These are phyloP conservation scores for Omphaloscelis lunosa DNA, from an alignment of 2,888 invertebrate genomes.

Conservation along the genomic window DNA sequence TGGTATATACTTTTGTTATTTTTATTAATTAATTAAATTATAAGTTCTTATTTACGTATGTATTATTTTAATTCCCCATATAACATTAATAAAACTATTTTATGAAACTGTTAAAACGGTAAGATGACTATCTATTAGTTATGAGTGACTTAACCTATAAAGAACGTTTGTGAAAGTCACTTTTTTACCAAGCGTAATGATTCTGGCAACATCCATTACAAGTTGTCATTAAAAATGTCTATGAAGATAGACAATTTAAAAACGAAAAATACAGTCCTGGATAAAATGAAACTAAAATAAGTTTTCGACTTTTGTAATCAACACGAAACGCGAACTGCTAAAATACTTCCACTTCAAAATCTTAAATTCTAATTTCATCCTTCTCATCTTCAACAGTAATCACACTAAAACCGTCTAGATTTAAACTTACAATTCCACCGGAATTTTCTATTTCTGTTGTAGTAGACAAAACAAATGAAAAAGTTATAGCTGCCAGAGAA, in stretches of 20 bases:
- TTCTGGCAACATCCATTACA: not conserved
- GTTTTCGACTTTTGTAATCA: slow-evolving; percentile 31
- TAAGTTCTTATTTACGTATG: too few relatives aligned
- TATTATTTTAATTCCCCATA: too few relatives aligned
- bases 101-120: not conserved
- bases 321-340: slow-evolving; percentile 29
- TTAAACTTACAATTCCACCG: slow-evolving; percentile 31
- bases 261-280: not conserved
- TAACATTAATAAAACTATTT: too few relatives aligned
- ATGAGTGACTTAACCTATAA: not conserved
- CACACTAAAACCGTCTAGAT: slow-evolving; percentile 37
- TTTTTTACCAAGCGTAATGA: not conserved
- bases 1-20: too few relatives aligned
- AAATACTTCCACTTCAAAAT: slow-evolving; percentile 28
- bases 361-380: slow-evolving; percentile 36
- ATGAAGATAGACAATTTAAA: too few relatives aligned
- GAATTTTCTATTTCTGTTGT: slow-evolving; percentile 48
- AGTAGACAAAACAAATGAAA: slow-evolving; percentile 64
- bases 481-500: slow-evolving; percentile 60
- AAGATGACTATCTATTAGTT: not conserved
- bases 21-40: too few relatives aligned
- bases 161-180: not conserved
- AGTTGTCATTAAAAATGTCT: not conserved
- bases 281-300: not conserved
- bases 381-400: slow-evolving; percentile 37